A percentile compares a stretch with the other conserved stretches of the same genome.
Conservation (phyloP, 2,888 invertebrate species). For the Ichneumon xanthorius region DNA sequence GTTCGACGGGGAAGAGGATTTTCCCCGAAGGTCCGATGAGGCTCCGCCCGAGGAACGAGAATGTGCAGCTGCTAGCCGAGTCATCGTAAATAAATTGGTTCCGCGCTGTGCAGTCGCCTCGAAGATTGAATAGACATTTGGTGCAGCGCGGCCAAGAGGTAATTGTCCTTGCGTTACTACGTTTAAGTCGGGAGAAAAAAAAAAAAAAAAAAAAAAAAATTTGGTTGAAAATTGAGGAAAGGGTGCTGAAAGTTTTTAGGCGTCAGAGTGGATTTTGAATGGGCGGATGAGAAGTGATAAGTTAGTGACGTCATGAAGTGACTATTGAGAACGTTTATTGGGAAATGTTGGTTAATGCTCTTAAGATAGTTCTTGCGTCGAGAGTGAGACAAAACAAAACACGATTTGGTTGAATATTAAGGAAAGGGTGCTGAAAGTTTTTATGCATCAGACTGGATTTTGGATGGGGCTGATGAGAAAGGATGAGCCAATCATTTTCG, state of each 20-base stretch:
- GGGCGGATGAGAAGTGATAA: neutral
- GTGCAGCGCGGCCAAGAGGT: constrained; percentile 3
- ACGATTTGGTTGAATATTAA: too few species aligned
- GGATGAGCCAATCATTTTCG: too few species aligned
- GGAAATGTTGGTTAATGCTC: too few species aligned
- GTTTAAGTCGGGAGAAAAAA: neutral
- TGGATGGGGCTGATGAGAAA: too few species aligned
- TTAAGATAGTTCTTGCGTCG: too few species aligned
- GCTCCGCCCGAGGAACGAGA: constrained; percentile 23
- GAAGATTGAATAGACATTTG: constrained; percentile 42
- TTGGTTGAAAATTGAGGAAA: too few species aligned
- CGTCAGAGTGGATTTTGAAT: neutral
- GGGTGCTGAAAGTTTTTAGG: too few species aligned
- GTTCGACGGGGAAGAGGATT: neutral
- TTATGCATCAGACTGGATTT: too few species aligned
- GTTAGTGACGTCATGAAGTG: neutral
- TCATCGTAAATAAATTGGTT: constrained; percentile 48
- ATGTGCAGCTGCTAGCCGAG: neutral
- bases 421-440: too few species aligned
- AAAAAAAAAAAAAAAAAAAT: too few species aligned
- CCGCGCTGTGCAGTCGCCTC: neutral
- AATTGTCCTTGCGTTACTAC: constrained; percentile 19
- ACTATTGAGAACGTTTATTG: neutral
- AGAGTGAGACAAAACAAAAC: too few species aligned
- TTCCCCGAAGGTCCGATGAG: constrained; percentile 9